Base-by-base conservation (phyloP, 2,113 vertebrate genomes). In the Dendropsophus ebraccatus region DNA sequence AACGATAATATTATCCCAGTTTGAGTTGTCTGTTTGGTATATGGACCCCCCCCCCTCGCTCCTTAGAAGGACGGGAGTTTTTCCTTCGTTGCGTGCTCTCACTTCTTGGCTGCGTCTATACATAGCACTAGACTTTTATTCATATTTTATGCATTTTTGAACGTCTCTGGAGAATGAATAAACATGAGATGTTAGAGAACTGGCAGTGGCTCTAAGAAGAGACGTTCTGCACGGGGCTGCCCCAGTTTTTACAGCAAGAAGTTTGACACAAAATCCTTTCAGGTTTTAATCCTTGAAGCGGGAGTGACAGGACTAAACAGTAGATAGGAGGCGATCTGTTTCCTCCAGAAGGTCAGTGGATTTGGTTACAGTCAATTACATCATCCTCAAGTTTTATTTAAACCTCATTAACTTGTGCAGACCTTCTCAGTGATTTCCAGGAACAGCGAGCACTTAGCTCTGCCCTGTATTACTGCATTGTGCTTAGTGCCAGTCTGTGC, bases 311-410 rank as follows among this genome's bases (percentile, higher is more conserved):
- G 23, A n/a, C 67, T 81, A 81, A 76, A 81, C 62, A 35, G 76
- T 80, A 60, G 75, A 79, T 74, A 72, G 47, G 35, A 35, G 60
- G 52, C 60, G 85, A 87, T 87, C 85, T 60, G 77, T 87, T 87
- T 74, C 54, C 77, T 60, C 47, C n/a, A 67, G 76, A 86, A 81
- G 85, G 85, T 81, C 78, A 81, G 65, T 81, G 69, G 81, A 74
- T 87, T 87, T 81, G 85, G 78, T 87, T 87, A 74, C 77, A 81
- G 77, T 81, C 78, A 81, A 74, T 87, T 73, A 87, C 85, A 87
- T 87, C 85, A 73, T 73, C 78, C 25, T 14, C 25, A 87, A 81
- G 77, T 87, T 87, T 81, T 87, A 87, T 87, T 87, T 87, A 87
- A 81, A 74, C 84, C 77, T 81, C 85, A 87, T 87, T 81, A 81